phyloP scores from a whole-genome alignment of 2,113 vertebrate species.

The Macheiramphus alcinus region DNA sequence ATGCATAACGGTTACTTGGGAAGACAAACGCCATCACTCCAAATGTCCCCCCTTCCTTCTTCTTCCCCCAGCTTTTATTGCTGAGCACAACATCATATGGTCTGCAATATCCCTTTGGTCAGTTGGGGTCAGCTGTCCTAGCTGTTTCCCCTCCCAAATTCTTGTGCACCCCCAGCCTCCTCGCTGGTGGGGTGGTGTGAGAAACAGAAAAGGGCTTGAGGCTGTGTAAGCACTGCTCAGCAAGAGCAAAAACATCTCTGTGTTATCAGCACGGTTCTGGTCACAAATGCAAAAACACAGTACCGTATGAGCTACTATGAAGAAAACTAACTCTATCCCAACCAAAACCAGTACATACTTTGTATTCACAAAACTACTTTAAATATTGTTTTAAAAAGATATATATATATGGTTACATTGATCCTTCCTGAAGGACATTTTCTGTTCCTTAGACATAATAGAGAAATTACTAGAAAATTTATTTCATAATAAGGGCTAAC shows the following conservation, averaged over 20 bases:
- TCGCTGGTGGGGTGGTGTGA: not conserved
- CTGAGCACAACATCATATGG: not conserved
- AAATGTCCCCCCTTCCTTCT: not conserved
- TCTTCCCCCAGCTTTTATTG: not conserved
- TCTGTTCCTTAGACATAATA: not conserved
- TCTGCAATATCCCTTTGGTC: not conserved
- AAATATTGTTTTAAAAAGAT: not conserved
- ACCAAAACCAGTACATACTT: not conserved
- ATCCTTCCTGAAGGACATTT: not conserved
- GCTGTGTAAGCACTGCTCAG: not conserved
- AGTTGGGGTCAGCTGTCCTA: not conserved
- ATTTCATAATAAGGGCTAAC: not conserved
- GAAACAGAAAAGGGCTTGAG: not conserved
- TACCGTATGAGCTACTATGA: not conserved
- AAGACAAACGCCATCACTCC: not conserved
- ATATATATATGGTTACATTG: not conserved
- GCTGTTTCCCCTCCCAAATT: not conserved
- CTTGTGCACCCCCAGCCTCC: not conserved
- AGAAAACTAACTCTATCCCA: not conserved
- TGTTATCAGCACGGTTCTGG: not conserved
- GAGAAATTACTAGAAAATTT: not conserved
- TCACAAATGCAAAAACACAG: not conserved
- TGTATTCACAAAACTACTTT: not conserved
- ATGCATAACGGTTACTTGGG: accelerated
- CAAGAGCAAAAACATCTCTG: not conserved